These are phyloP conservation scores for Orycteropus afer DNA, from an alignment of 2,113 vertebrate genomes.

Conservation along the genomic window DNA sequence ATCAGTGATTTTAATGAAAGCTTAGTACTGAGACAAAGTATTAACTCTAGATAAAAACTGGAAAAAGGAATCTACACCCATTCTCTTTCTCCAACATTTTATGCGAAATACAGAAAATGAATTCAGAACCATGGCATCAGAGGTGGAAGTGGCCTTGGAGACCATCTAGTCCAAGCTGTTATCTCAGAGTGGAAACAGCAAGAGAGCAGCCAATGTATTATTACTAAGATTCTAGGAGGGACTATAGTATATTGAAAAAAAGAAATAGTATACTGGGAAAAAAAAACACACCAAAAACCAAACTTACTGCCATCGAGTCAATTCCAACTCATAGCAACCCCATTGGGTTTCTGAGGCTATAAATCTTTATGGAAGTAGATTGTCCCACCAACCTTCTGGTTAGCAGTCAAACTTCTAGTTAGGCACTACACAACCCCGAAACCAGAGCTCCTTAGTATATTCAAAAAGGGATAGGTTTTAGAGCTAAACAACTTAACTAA, in stretches of 20 bases:
- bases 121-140: background rate
- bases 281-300: too few species aligned
- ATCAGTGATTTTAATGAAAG: slow-evolving; percentile 52
- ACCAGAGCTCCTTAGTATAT: too few species aligned
- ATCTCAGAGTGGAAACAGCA: slow-evolving; percentile 2
- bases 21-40: background rate
- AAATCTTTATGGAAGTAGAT: too few species aligned
- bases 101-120: slow-evolving; percentile 46
- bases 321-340: too few species aligned
- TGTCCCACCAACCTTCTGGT: too few species aligned
- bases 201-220: background rate
- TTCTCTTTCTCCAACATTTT: slow-evolving; percentile 39
- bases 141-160: background rate
- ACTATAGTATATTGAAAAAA: background rate
- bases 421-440: too few species aligned
- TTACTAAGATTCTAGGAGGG: slow-evolving; percentile 32
- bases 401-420: too few species aligned
- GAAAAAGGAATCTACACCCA: background rate
- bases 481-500: slow-evolving; percentile 5
- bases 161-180: background rate
- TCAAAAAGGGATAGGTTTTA: slow-evolving; percentile 8
- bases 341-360: too few species aligned
- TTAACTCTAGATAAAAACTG: slow-evolving; percentile 41
- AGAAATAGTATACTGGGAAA: too few species aligned
- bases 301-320: too few species aligned